Base-by-base conservation (phyloP, 2,797 vertebrate genomes). In the Apogon hyalosoma region DNA sequence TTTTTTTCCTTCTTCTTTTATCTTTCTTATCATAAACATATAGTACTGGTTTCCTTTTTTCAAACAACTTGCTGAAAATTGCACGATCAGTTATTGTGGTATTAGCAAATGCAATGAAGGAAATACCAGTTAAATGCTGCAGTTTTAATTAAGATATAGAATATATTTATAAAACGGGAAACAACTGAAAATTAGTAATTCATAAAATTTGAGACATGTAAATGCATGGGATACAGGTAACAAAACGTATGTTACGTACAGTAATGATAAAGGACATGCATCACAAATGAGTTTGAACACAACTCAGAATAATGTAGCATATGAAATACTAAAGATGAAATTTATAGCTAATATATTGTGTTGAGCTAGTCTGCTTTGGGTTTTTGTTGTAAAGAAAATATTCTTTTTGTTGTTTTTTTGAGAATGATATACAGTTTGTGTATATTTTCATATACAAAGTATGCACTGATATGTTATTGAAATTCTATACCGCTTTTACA, bases 371-470 rank as follows among this genome's bases (percentile, higher is more conserved):
- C 95, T 94, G 95, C 95, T 96, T 95, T 95, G 88, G 88, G 87
- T 89, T 92, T 94, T 94, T 93, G 92, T 93, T 95, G 93, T 95
- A 93, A 93, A 94, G 91, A 90, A 88, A 90, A 90, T 83, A 88
- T 80, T 89, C 79, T 88, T 83, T 92, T 94, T 94, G 89, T 92
- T 94, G 90, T 93, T 93, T 92, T 94, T 95, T 95, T 92, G 95
- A 96, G 95, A 96, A 96, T 96, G 95, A 96, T 96, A 95, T 95
- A 95, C 95, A 95, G 82, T 95, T 94, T 95, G 95, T 96, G 95
- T 96, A 96, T 96, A 96, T 97, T 96, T 97, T 96, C 96, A 94
- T 97, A 96, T 95, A 94, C 94, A 96, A 96, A 95, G 95, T 96
- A 96, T 96, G 96, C 96, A 97, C 96, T 97, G 96, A 97, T 92